These are phyloP conservation scores for Hirtodrosophila histrioides DNA, from an alignment of 2,888 invertebrate species.

Conservation along the genomic window DNA sequence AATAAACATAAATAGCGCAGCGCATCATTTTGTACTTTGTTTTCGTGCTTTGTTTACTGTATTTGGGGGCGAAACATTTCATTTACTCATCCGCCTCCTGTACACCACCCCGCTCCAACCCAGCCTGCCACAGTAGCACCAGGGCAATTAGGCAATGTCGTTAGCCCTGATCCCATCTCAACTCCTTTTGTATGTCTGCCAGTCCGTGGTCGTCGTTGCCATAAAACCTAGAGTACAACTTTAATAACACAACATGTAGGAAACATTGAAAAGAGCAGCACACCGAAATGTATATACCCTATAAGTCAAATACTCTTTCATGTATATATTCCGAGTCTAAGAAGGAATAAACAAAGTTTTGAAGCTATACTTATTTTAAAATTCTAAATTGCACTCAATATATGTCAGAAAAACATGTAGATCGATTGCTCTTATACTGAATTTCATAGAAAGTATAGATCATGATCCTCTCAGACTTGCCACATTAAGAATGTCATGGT, in stretches of 20 bases:
- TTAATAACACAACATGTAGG: slow-evolving; percentile 57
- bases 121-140: slow-evolving; percentile 9
- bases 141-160: slow-evolving; percentile 67
- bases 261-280: not conserved
- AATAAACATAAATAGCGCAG: slow-evolving; percentile 74
- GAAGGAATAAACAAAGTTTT: too few relatives aligned
- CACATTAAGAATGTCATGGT: too few relatives aligned
- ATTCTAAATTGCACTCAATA: too few relatives aligned
- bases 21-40: slow-evolving; percentile 66
- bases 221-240: slow-evolving; percentile 74
- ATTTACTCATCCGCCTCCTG: slow-evolving; percentile 48
- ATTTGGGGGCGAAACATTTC: slow-evolving; percentile 50
- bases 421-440: too few relatives aligned
- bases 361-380: too few relatives aligned
- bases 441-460: too few relatives aligned
- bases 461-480: too few relatives aligned
- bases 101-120: not conserved
- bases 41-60: slow-evolving; percentile 66
- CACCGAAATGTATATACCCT: slow-evolving; percentile 1
- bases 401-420: too few relatives aligned
- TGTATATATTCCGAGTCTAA: too few relatives aligned
- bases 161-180: slow-evolving; percentile 42
- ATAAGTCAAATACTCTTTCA: too few relatives aligned
- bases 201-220: slow-evolving; percentile 39
- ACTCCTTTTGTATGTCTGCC: slow-evolving; percentile 16